phyloP scores from a whole-genome alignment of 1,140 invertebrate genomes.

The Drosophila obscura region DNA sequence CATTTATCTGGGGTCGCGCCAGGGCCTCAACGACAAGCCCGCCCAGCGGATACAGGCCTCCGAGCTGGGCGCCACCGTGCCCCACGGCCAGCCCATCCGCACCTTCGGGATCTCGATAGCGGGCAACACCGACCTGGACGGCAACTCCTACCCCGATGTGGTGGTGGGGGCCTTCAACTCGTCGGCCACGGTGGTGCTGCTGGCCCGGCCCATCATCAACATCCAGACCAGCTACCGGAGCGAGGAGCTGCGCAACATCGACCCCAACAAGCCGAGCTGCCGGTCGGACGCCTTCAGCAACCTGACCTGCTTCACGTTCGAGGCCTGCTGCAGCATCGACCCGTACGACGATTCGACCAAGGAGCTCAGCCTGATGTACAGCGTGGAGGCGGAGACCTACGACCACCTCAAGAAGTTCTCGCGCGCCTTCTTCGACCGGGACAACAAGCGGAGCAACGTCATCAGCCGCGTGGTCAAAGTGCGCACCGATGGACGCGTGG shows the following conservation, averaged over 20 bases:
- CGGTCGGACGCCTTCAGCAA: constrained; percentile 86
- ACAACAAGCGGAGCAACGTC: constrained; percentile 85
- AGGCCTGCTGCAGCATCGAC: constrained; percentile 93
- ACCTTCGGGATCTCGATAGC: constrained; percentile 96
- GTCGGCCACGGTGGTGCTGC: constrained; percentile 86
- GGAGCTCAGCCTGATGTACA: constrained; percentile 88
- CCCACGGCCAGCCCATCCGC: constrained; percentile 84
- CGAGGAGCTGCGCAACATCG: constrained; percentile 89
- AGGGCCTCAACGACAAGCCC: constrained; percentile 89
- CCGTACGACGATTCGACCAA: constrained; percentile 86
- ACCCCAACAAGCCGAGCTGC: constrained; percentile 91
- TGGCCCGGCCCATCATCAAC: constrained; percentile 94
- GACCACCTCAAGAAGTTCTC: constrained; percentile 91
- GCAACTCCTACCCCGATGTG: constrained; percentile 96
- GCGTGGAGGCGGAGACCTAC: constrained; percentile 93
- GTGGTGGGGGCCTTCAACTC: constrained; percentile 91
- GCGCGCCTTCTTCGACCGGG: constrained; percentile 89
- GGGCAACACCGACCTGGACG: constrained; percentile 95
- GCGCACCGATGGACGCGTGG: constrained; percentile 84
- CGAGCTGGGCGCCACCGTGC: constrained; percentile 77
- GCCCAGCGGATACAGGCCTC: constrained; percentile 87
- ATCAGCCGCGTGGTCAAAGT: constrained; percentile 86
- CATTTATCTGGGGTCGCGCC: constrained; percentile 92
- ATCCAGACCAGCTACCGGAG: constrained; percentile 88
- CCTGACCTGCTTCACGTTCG: constrained; percentile 94